A percentile compares a stretch with the other conserved stretches of the same genome.
phyloP scores from a whole-genome alignment of 2,888 invertebrate species.

The Agonopterix alstromeriana region DNA sequence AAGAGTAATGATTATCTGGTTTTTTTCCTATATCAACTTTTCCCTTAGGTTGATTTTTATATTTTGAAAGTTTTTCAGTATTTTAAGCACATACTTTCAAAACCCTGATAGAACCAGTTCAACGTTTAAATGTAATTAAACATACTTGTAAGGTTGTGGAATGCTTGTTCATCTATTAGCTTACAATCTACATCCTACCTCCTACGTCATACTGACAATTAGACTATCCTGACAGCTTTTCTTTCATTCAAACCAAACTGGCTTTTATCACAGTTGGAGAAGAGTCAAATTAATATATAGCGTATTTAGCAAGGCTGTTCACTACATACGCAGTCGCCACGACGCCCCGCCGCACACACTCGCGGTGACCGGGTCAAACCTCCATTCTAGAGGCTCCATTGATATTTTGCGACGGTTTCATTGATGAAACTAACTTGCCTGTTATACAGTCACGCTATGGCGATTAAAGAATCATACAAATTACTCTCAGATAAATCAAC shows the following conservation, averaged over 20 bases:
- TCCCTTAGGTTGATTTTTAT: too few species aligned
- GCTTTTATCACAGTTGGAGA: conserved; percentile 11
- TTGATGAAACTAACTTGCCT: conserved; percentile 43
- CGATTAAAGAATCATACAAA: neutral
- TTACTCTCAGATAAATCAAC: too few species aligned
- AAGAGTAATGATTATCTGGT: too few species aligned
- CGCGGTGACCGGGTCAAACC: conserved; percentile 57
- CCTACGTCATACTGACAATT: conserved; percentile 17
- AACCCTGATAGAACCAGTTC: too few species aligned
- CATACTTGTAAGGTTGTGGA: too few species aligned
- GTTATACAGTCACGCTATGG: conserved; percentile 3
- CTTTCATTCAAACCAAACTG: neutral
- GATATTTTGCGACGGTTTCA: conserved; percentile 66
- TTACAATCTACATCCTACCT: conserved; percentile 1
- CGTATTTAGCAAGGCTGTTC: conserved; percentile 1
- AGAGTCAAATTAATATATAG: conserved; percentile 5
- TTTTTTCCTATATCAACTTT: too few species aligned
- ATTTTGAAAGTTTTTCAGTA: too few species aligned
- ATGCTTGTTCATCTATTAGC: neutral
- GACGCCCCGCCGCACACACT: conserved; percentile 38
- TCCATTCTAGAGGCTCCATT: conserved; percentile 66
- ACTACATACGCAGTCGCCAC: conserved; percentile 20
- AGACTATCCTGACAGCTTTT: conserved; percentile 10
- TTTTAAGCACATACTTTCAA: too few species aligned
- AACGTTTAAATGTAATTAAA: too few species aligned